A percentile compares a stretch with the other conserved stretches of the same genome.
Evolutionary conservation across 2,797 vertebrate species (phyloP).

Genomic region (Poecilia picta): DNA sequence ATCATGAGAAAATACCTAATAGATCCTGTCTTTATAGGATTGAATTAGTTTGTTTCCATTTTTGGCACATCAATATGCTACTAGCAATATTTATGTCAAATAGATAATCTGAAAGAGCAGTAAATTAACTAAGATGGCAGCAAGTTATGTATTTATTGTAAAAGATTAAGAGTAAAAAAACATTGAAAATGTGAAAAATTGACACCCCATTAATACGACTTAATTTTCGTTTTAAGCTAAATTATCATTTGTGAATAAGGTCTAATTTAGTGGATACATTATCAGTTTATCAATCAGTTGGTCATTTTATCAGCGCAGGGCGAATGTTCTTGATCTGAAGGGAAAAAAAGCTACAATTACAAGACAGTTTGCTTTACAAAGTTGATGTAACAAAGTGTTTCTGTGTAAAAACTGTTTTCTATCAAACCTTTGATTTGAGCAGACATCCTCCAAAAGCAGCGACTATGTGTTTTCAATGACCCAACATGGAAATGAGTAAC

Average conservation of each 20-base stretch:
- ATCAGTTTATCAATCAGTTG: too few relatives aligned
- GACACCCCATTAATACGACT: too few relatives aligned
- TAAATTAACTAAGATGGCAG: background rate
- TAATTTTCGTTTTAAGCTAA: too few relatives aligned
- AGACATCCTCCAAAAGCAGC: background rate
- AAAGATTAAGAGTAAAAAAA: too few relatives aligned
- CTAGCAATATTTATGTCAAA: background rate
- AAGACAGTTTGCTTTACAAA: background rate
- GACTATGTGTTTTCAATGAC: background rate
- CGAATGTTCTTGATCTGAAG: background rate
- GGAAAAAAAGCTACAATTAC: background rate
- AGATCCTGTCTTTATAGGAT: background rate
- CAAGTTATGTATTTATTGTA: background rate
- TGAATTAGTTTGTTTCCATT: background rate
- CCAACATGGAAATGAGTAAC: background rate
- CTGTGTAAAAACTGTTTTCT: background rate
- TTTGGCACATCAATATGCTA: background rate
- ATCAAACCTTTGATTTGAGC: background rate
- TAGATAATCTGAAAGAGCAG: background rate
- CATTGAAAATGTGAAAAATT: too few relatives aligned
- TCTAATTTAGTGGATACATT: too few relatives aligned
- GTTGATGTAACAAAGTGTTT: background rate
- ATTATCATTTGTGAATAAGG: too few relatives aligned
- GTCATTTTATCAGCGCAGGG: background rate
- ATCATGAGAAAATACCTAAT: background rate